Conservation (phyloP, 2,888 invertebrate species). For the Heliconius ethilla region DNA sequence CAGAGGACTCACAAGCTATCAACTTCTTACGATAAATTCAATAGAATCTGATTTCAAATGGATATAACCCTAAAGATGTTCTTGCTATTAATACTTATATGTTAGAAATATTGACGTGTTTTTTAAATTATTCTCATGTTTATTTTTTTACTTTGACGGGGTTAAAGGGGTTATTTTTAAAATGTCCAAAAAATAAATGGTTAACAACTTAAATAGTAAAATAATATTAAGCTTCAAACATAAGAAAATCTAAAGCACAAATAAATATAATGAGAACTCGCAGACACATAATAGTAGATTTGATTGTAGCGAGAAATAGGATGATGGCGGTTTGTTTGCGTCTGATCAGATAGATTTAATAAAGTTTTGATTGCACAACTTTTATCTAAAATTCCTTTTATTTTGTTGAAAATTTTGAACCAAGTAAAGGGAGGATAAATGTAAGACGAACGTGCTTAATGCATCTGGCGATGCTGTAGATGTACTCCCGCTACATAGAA, state of each 20-base stretch:
- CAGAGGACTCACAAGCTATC: background rate
- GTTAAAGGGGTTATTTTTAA: no score
- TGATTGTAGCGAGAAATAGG: conserved; percentile 11
- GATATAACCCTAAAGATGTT: background rate
- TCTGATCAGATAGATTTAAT: conserved; percentile 24
- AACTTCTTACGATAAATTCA: conserved; percentile 14
- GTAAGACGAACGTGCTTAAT: background rate
- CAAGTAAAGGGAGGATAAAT: background rate
- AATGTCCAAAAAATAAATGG: no score
- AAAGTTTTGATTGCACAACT: conserved; percentile 22
- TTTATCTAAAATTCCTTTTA: conserved; percentile 12
- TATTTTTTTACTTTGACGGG: background rate
- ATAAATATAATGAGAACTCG: background rate
- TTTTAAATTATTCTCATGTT: background rate
- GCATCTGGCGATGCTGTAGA: background rate
- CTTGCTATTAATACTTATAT: background rate
- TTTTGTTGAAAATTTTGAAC: background rate
- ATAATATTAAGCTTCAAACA: background rate
- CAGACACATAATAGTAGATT: conserved; percentile 14
- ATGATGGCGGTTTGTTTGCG: conserved; percentile 3
- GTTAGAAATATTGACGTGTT: background rate
- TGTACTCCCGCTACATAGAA: background rate
- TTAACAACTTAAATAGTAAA: no score
- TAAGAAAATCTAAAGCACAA: background rate
- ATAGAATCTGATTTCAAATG: conserved; percentile 1